Base-by-base conservation (phyloP, 2,888 invertebrate species). In the Philereme transversata region DNA sequence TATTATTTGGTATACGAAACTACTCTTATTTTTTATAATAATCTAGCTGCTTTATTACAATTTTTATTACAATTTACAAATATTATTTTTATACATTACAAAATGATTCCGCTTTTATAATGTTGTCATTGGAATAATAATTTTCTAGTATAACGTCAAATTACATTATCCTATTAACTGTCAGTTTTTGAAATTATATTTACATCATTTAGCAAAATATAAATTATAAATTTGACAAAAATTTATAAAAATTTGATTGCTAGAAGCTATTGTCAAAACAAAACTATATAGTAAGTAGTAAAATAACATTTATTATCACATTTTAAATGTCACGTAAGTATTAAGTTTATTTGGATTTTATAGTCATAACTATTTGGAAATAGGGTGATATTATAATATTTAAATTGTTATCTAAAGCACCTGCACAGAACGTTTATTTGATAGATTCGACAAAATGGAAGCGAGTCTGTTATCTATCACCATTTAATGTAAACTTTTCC, bases 271-370 rank as follows among this genome's bases (percentile, higher is more conserved):
- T 45, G 22, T 22, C 22, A 45, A 22, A 45, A 45, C n/a, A 5
- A 11, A 45, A 45, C 22, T 22, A 45, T 5, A 0, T 22, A 10
- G 4, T 34, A 5, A 3, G 7, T 22, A 40, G 33, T 11, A 49
- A 49, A 50, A 36, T 34, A 45, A 51, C 6, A 41, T 8, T 46
- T 50, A 67, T 63, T 67, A 69, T 69, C 67, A 69, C 67, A 67
- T 49, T 38, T 60, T 50, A 64, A 69, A 67, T 67, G 69, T 67
- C 69, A 69, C 69, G 69, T 69, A 47, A 52, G 6, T 54, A 52
- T 60, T 51, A 45, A 45, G 54, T 48, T 52, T 36, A 50, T 57
- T 36, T 51, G 22, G 48, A 60, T 60, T 51, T 46, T 35, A 5
- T 35, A 51, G 66, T 59, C 34, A 35, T 40, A 51, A 41, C 49